Evolutionary conservation across 1,140 invertebrate genomes (phyloP).

Genomic region (Phortica variegata): DNA sequence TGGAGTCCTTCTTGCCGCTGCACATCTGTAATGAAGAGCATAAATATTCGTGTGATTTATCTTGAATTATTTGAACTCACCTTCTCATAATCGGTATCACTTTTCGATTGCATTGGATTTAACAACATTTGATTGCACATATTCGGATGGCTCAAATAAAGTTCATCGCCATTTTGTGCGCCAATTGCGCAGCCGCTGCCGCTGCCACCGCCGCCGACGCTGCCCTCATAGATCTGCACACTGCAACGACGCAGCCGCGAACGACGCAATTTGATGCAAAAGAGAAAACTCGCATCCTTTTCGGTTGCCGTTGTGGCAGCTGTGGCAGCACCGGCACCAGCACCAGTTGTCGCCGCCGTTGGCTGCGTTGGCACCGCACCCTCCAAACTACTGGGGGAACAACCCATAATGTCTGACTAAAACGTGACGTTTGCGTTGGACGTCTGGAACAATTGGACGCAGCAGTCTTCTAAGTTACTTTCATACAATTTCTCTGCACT

Average conservation of each 20-base stretch:
- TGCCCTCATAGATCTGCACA: conserved; percentile 35
- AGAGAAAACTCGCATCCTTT: conserved; percentile 47
- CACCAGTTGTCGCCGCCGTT: conserved; percentile 14
- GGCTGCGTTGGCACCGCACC: conserved; percentile 20
- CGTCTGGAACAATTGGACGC: too few species aligned
- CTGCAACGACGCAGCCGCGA: conserved; percentile 48
- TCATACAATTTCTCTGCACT: too few species aligned
- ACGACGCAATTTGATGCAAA: conserved; percentile 50
- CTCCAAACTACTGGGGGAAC: conserved; percentile 38
- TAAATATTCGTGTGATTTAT: background rate
- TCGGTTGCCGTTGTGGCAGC: conserved; percentile 21
- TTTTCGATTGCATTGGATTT: conserved; percentile 49
- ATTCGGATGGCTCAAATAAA: conserved; percentile 15
- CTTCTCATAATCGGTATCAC: conserved; percentile 55
- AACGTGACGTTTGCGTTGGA: too few species aligned
- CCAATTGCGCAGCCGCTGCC: conserved; percentile 32
- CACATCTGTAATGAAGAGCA: conserved; percentile 31
- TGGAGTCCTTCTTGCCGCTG: conserved; percentile 55
- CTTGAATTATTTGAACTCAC: conserved; percentile 21
- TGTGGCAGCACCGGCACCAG: background rate
- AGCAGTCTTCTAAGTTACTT: too few species aligned
- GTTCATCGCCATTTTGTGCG: conserved; percentile 20
- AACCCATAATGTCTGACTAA: conserved; percentile 48
- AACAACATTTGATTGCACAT: conserved; percentile 50
- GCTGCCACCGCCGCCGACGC: conserved; percentile 39